Evolutionary conservation across 2,888 invertebrate species (phyloP).

Genomic region (Epinotia nisella): DNA sequence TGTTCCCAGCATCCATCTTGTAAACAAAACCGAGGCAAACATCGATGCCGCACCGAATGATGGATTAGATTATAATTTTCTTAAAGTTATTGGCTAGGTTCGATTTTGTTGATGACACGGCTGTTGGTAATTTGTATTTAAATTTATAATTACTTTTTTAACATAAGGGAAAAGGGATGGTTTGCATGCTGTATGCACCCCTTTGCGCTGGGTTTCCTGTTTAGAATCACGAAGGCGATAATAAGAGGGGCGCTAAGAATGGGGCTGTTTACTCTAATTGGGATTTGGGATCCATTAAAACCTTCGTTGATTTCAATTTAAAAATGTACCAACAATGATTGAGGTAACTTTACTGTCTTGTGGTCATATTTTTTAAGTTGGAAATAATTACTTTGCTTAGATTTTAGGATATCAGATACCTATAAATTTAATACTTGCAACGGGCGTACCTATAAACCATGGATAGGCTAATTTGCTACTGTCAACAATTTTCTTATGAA

Average conservation of each 20-base stretch:
- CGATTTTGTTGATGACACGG: background rate
- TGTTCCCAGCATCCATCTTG: background rate
- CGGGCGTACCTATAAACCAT: too few relatives aligned
- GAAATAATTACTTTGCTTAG: too few relatives aligned
- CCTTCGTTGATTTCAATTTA: background rate
- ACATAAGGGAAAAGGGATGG: background rate
- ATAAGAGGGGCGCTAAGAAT: slow-evolving; percentile 9
- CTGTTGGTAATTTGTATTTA: slow-evolving; percentile 3
- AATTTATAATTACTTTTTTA: background rate
- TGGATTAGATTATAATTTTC: slow-evolving; percentile 8
- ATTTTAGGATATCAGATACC: too few relatives aligned
- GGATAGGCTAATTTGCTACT: too few relatives aligned
- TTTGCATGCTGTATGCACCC: too few relatives aligned
- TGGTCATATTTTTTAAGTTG: too few relatives aligned
- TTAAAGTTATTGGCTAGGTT: slow-evolving; percentile 1
- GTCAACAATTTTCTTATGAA: too few relatives aligned
- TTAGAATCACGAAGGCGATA: slow-evolving; percentile 3
- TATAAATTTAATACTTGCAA: too few relatives aligned
- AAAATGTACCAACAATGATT: background rate
- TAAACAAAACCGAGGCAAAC: slow-evolving; percentile 18
- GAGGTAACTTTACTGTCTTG: too few relatives aligned
- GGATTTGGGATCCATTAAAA: slow-evolving; percentile 10
- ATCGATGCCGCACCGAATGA: background rate
- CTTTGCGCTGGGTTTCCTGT: background rate
- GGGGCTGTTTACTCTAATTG: background rate